Conservation (phyloP, 1,140 invertebrate genomes). For the Drosophila novamexicana region DNA sequence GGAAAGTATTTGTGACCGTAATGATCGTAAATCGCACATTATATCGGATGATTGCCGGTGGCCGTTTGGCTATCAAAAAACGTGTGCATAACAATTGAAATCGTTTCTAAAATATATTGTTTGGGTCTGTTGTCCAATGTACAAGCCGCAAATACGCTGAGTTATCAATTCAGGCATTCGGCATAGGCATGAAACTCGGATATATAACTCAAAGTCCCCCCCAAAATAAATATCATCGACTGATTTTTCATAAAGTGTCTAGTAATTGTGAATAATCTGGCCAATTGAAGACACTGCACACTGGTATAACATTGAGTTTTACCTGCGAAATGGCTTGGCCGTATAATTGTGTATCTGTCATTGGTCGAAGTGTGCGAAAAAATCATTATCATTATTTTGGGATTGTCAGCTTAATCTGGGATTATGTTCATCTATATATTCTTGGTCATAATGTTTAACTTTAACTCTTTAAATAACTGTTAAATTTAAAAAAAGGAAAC, state of each 20-base stretch:
- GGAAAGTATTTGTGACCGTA: not conserved
- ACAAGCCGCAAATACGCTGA: slow-evolving; percentile 4
- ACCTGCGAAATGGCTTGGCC: no score
- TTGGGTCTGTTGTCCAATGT: slow-evolving; percentile 43
- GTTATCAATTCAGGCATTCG: slow-evolving; percentile 22
- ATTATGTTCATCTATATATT: no score
- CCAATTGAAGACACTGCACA: slow-evolving; percentile 2
- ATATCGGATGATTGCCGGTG: slow-evolving; percentile 24
- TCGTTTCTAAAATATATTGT: slow-evolving; percentile 23
- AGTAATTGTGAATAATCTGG: slow-evolving; percentile 3
- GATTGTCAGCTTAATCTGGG: no score
- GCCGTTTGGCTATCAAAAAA: slow-evolving; percentile 11
- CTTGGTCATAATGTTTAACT: no score
- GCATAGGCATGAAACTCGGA: slow-evolving; percentile 23
- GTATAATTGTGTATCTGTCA: no score
- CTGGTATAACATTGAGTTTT: not conserved
- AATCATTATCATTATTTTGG: no score
- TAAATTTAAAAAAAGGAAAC: no score
- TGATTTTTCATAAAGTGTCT: not conserved
- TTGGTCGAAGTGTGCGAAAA: no score
- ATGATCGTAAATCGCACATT: slow-evolving; percentile 16
- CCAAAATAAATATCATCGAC: not conserved
- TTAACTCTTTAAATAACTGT: no score
- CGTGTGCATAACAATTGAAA: not conserved
- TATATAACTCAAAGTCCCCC: slow-evolving; percentile 30